phyloP scores from a whole-genome alignment of 2,113 vertebrate species.

The Cromileptes altivelis region DNA sequence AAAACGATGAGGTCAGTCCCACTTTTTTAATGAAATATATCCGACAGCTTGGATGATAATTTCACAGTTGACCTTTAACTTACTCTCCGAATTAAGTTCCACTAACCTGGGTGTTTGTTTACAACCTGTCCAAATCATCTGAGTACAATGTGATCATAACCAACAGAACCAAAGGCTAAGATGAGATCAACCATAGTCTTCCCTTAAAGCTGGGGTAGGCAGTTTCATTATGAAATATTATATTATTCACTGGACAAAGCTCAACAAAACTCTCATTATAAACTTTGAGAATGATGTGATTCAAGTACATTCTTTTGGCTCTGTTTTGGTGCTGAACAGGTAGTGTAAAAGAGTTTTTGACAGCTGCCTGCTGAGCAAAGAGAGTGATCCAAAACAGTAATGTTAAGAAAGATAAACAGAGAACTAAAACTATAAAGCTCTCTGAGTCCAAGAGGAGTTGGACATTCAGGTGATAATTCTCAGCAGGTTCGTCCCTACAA shows the following conservation, averaged over 20 bases:
- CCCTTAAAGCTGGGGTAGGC: not conserved
- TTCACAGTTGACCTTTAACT: not conserved
- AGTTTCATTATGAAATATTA: no score
- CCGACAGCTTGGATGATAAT: not conserved
- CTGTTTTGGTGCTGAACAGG: no score
- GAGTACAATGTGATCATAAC: not conserved
- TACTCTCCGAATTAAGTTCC: not conserved
- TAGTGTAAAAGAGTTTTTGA: no score
- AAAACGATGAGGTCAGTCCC: not conserved
- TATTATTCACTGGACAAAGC: no score
- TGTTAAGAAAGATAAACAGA: not conserved
- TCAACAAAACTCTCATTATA: no score
- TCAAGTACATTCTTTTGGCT: no score
- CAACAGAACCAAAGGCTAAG: not conserved
- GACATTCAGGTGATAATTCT: not conserved
- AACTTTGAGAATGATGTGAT: no score
- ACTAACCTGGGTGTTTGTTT: not conserved
- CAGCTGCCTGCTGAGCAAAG: no score
- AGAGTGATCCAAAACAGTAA: no score
- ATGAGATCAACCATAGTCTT: not conserved
- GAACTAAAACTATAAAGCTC: not conserved
- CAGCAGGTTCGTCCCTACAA: not conserved
- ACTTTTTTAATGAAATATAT: not conserved
- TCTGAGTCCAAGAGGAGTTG: not conserved
- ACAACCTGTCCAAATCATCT: not conserved